Conservation (phyloP, 2,113 vertebrate genomes). For the Dasyurus viverrinus region DNA sequence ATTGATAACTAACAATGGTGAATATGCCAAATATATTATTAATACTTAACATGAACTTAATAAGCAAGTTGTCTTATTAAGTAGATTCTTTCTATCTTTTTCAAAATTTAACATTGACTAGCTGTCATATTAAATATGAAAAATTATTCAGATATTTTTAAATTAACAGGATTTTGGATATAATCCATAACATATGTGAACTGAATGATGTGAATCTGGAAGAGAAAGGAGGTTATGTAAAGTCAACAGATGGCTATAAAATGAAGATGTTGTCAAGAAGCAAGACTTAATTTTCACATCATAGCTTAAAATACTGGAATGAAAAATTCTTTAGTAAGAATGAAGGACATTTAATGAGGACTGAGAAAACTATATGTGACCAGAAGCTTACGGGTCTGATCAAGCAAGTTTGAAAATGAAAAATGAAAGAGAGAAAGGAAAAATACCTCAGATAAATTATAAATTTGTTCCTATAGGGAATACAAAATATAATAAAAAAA, state of each 20-base stretch:
- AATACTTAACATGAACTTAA: background rate
- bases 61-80: background rate
- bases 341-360: background rate
- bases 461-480: background rate
- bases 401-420: background rate
- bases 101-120: background rate
- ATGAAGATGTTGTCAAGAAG: background rate
- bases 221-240: background rate
- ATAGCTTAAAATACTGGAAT: background rate
- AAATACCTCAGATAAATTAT: background rate
- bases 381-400: background rate
- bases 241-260: background rate
- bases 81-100: background rate
- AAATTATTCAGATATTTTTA: slow-evolving; percentile 4
- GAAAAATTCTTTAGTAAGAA: background rate
- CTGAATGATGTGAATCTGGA: background rate
- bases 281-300: background rate
- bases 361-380: background rate
- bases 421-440: background rate
- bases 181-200: background rate
- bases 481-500: background rate
- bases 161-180: slow-evolving; percentile 6
- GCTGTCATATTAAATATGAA: slow-evolving; percentile 13
- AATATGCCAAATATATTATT: background rate
- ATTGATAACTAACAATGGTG: background rate